Percentiles rank a stretch among this genome's conserved stretches.
These are phyloP conservation scores for Calcarius lapponicus DNA, from an alignment of 2,797 vertebrate genomes.

Conservation along the genomic window DNA sequence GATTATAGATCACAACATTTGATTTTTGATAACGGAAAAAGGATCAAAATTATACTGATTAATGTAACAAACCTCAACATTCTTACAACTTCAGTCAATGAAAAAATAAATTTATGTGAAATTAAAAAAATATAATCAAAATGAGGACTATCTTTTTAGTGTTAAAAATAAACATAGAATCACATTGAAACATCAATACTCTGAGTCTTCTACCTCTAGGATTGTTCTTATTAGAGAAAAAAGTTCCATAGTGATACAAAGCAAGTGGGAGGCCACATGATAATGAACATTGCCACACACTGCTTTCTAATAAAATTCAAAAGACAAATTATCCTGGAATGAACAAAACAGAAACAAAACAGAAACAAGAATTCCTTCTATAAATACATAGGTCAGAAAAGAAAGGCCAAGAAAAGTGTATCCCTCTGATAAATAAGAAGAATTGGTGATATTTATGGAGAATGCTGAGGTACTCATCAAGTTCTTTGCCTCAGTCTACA, in stretches of 20 bases:
- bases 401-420: background rate
- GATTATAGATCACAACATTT: background rate
- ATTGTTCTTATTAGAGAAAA: background rate
- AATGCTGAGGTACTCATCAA: background rate
- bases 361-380: background rate
- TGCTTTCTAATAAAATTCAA: background rate
- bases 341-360: background rate
- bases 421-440: background rate
- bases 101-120: background rate
- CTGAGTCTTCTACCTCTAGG: background rate
- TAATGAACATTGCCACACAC: accelerated
- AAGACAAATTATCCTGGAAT: background rate
- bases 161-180: background rate
- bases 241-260: background rate
- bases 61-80: background rate
- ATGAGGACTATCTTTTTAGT: background rate
- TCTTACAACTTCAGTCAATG: background rate
- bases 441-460: background rate
- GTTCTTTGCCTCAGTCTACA: background rate
- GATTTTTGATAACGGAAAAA: background rate
- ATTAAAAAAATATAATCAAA: background rate
- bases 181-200: background rate
- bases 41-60: background rate
- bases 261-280: background rate
- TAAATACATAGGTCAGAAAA: background rate